phyloP scores from a whole-genome alignment of 2,888 invertebrate genomes.

The Rhagium mordax region DNA sequence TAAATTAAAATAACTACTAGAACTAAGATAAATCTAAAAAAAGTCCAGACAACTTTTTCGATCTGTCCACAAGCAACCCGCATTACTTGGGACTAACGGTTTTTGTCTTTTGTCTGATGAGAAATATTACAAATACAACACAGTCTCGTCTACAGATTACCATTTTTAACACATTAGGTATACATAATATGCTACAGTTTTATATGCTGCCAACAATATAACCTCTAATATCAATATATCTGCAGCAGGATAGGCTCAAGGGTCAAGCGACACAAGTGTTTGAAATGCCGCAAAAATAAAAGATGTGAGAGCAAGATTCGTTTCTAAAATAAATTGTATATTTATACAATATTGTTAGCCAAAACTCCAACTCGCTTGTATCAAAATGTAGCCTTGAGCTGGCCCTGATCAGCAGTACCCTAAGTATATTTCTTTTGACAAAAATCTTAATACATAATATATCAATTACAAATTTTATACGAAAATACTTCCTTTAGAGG shows the following conservation, averaged over 20 bases:
- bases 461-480: neutral
- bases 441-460: neutral
- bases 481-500: neutral
- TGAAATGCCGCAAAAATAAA: too few relatives aligned
- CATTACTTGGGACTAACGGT: neutral
- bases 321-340: too few relatives aligned
- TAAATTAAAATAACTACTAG: conserved; percentile 31
- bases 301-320: too few relatives aligned
- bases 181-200: neutral
- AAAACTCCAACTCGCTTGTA: too few relatives aligned
- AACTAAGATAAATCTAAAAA: conserved; percentile 7
- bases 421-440: neutral
- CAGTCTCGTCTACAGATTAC: conserved; percentile 8
- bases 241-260: too few relatives aligned
- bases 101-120: conserved; percentile 10
- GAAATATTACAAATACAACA: neutral
- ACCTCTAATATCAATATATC: neutral
- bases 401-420: too few relatives aligned
- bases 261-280: too few relatives aligned
- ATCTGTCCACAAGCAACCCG: neutral
- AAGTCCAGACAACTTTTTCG: conserved; percentile 4
- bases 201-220: neutral
- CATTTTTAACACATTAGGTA: neutral
- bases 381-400: too few relatives aligned
- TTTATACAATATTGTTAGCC: too few relatives aligned